Base-by-base conservation (phyloP, 2,797 vertebrate genomes). In the Parauchenoglanis punctatus region DNA sequence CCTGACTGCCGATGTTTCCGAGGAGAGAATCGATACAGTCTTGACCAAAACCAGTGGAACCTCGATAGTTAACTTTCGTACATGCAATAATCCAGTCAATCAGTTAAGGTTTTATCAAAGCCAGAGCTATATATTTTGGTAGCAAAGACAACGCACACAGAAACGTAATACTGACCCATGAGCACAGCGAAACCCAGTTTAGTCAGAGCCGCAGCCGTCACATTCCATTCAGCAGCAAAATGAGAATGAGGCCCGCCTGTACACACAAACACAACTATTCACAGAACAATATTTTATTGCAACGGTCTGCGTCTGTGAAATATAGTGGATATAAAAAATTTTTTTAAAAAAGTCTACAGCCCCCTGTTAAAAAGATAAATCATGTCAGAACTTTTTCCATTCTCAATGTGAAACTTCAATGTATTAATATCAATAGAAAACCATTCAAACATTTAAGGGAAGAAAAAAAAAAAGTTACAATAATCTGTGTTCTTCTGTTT, bases 11-110 rank as follows among this genome's bases (percentile, higher is more conserved):
- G 15, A 97, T 93, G 0, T 28, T 94, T 89, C 96, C 94, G 0
- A 96, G 94, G 81, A 97, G 93, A 76, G 96, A 97, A 85, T 91
- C 91, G 85, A 97, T 96, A 93, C 95, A 93, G 91, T 96, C 95
- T 93, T 97, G 97, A 8, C 97, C 96, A 0, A 97, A 97, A 80
- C 97, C 97, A 46, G 96, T 96, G 82, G 97, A 98, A 83, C 97
- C 97, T 0, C 96, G 92, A 85, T 97, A 97, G 91, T 97, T 98
- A 85, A 96, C 95, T 96, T 1, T 76, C 23, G 86, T 23, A 90
- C 44, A 91, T 49, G 25, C 31, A 81, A 18, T 83, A 7, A 85
- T 52, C 70, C 87, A 56, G 17, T 28, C 44, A 89, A 58, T 70
- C 28, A 61, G 23, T 81, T 28, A 54, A 78, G 13, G 10, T 54